Percentiles rank a stretch among this genome's conserved stretches.
These are phyloP conservation scores for Forbesichthys agassizii DNA, from an alignment of 2,113 vertebrate genomes.

Conservation along the genomic window DNA sequence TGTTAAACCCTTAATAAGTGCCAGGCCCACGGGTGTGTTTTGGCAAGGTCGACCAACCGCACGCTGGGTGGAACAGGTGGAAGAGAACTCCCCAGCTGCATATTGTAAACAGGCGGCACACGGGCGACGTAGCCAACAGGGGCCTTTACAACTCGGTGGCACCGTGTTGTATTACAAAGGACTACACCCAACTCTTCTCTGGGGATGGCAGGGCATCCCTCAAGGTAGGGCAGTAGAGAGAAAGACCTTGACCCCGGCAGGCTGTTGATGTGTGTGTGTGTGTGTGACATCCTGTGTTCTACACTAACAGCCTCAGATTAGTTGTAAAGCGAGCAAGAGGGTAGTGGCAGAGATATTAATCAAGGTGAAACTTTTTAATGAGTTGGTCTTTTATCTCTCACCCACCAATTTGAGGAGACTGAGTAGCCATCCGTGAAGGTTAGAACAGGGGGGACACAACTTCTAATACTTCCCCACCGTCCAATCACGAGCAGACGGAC, in stretches of 20 bases:
- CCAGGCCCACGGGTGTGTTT: constrained; percentile 30
- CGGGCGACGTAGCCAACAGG: constrained; percentile 13
- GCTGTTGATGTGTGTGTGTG: neutral
- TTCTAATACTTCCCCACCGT: constrained; percentile 2
- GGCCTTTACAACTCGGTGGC: constrained; percentile 31
- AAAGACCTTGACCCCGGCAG: constrained; percentile 9
- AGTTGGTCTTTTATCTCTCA: constrained; percentile 33
- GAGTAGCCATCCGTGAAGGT: constrained; percentile 26
- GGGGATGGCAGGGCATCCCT: constrained; percentile 9
- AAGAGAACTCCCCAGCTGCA: constrained; percentile 56
- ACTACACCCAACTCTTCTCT: constrained; percentile 13
- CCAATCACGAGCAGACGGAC: constrained; percentile 28
- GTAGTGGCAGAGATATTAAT: constrained; percentile 30
- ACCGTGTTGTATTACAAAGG: constrained; percentile 29
- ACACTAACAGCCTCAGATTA: neutral
- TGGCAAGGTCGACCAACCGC: constrained; percentile 31
- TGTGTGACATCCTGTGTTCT: neutral
- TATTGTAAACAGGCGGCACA: constrained; percentile 34
- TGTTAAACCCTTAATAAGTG: neutral
- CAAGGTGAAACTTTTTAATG: constrained; percentile 36
- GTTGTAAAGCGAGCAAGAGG: constrained; percentile 3
- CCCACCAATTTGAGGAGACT: constrained; percentile 11
- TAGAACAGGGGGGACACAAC: neutral
- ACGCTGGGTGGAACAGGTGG: constrained; percentile 50
- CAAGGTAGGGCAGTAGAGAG: constrained; percentile 6